Evolutionary conservation across 2,797 vertebrate genomes (phyloP).

Genomic region (Petrocephalus schoutedeni): DNA sequence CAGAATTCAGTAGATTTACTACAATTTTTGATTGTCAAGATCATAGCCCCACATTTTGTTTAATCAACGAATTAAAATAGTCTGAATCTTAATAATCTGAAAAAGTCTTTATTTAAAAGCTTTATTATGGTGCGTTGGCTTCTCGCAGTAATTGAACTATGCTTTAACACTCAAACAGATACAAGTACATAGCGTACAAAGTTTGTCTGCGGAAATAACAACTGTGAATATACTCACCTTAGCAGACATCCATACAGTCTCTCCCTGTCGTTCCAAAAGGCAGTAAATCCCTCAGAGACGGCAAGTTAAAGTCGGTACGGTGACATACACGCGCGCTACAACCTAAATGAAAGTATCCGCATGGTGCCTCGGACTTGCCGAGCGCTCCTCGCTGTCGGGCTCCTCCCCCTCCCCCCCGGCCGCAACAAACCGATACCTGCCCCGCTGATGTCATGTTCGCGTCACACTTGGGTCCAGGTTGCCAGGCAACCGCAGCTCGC

Average conservation of each 20-base stretch:
- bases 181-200: neutral
- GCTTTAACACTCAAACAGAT: neutral
- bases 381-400: conserved; percentile 39
- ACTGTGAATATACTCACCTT: conserved; percentile 52
- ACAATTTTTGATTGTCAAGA: neutral
- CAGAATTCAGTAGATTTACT: neutral
- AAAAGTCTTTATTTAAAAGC: too few species aligned
- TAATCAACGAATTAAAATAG: neutral
- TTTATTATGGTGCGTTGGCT: neutral
- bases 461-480: conserved; percentile 74
- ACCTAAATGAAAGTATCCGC: conserved; percentile 9
- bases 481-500: conserved; percentile 71
- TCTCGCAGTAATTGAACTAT: neutral
- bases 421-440: conserved; percentile 66
- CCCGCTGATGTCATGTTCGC: conserved; percentile 85
- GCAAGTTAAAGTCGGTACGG: neutral
- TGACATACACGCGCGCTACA: neutral
- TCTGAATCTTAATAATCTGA: neutral
- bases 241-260: conserved; percentile 38
- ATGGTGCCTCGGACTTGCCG: conserved; percentile 40
- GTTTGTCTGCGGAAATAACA: neutral
- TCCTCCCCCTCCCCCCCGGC: conserved; percentile 53
- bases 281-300: neutral
- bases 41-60: neutral
- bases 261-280: neutral